Percentiles rank a stretch among this genome's conserved stretches.
phyloP scores from a whole-genome alignment of 2,797 vertebrate genomes.

The Lepidocolaptes lacrymiger region DNA sequence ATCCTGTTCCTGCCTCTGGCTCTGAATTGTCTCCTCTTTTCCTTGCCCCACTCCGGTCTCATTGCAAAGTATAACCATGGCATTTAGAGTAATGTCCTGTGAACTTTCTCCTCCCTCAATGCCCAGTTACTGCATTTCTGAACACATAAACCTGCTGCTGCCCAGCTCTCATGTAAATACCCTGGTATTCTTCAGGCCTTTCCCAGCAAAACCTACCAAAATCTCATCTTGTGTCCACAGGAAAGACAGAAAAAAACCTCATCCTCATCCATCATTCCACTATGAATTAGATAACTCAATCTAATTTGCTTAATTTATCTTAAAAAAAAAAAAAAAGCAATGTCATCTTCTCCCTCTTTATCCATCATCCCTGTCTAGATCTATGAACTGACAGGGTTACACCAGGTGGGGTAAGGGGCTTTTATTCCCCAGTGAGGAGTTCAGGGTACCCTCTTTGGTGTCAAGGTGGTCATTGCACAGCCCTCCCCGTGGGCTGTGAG shows the following conservation, averaged over 20 bases:
- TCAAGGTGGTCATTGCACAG: background rate
- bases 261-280: constrained; percentile 36
- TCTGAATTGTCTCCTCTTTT: background rate
- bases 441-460: background rate
- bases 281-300: constrained; percentile 45
- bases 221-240: background rate
- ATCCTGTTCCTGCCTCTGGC: background rate
- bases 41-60: background rate
- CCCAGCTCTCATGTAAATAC: background rate
- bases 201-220: background rate
- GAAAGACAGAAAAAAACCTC: constrained; percentile 8
- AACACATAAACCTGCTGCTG: background rate
- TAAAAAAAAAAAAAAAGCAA: background rate
- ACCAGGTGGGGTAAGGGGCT: background rate
- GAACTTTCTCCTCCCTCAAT: background rate
- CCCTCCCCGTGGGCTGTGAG: background rate
- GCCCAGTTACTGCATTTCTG: background rate
- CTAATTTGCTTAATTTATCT: constrained; percentile 36
- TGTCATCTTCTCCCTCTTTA: constrained; percentile 38
- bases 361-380: background rate
- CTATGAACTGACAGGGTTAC: background rate
- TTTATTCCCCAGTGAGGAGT: background rate
- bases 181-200: background rate
- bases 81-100: background rate
- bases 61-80: background rate